Percentiles rank a stretch among this genome's conserved stretches.
phyloP scores from a whole-genome alignment of 2,888 invertebrate species.

The Pterobdella sp. region DNA sequence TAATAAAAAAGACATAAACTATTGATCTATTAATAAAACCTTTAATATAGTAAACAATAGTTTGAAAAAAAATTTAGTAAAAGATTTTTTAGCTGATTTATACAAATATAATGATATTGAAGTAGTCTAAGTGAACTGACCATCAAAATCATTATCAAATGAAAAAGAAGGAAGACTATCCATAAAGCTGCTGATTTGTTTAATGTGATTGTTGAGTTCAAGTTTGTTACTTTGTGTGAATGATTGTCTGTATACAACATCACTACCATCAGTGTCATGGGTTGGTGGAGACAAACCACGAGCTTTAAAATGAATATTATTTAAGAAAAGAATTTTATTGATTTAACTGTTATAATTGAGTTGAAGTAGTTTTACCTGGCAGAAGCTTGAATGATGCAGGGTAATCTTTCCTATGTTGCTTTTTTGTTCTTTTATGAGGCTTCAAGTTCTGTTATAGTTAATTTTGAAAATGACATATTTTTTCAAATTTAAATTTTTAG shows the following conservation, averaged over 20 bases:
- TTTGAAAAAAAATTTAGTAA: too few relatives aligned
- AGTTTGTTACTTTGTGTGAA: constrained; percentile 8
- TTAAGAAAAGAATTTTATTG: neutral
- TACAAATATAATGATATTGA: too few relatives aligned
- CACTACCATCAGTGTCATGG: neutral
- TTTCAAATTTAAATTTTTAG: too few relatives aligned
- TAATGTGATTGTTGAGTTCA: neutral
- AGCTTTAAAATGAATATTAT: neutral
- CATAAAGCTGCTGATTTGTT: neutral
- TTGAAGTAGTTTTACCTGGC: constrained; percentile 13
- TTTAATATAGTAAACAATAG: too few relatives aligned
- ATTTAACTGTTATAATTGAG: neutral
- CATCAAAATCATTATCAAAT: too few relatives aligned
- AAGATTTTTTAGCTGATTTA: too few relatives aligned
- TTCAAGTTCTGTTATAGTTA: neutral
- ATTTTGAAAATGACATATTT: neutral
- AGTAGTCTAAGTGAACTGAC: too few relatives aligned
- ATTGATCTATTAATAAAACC: too few relatives aligned
- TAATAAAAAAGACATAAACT: too few relatives aligned
- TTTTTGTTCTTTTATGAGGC: neutral
- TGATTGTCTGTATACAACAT: neutral
- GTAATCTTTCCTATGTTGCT: neutral
- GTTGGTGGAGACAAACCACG: neutral
- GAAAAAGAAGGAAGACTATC: too few relatives aligned
- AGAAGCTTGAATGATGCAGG: neutral